Conservation (phyloP, 2,888 invertebrate species). For the Hyposoter didymator region DNA sequence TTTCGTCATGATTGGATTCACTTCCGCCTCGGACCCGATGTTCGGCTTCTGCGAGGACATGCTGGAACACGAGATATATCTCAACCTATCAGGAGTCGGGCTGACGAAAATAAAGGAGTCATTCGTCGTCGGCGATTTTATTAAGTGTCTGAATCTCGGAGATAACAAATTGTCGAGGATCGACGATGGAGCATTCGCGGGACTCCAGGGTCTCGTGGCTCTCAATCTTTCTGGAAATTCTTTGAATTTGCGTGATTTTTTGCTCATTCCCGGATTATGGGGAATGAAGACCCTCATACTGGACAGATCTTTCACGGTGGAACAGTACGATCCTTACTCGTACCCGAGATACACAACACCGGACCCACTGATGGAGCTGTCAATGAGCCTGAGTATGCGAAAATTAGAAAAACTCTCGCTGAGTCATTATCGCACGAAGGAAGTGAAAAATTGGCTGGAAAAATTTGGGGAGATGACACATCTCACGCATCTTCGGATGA, state of each 20-base stretch:
- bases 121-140: neutral
- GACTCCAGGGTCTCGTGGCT: neutral
- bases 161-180: neutral
- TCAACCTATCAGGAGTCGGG: conserved; percentile 14
- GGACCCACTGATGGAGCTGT: neutral
- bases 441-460: neutral
- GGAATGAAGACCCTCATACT: conserved; percentile 14
- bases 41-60: conserved; percentile 19
- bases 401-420: conserved; percentile 21
- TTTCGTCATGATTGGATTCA: neutral
- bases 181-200: conserved; percentile 10
- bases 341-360: neutral
- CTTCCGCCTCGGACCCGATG: neutral
- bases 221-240: conserved; percentile 15
- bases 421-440: neutral
- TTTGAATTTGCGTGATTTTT: neutral
- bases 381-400: neutral
- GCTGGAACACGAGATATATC: neutral
- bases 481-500: conserved; percentile 20
- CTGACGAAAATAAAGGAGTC: neutral
- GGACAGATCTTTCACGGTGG: neutral
- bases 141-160: conserved; percentile 25
- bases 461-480: neutral
- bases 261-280: neutral
- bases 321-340: too few relatives aligned